Evolutionary conservation across 2,888 invertebrate genomes (phyloP).

Genomic region (Allolobophora icterica): DNA sequence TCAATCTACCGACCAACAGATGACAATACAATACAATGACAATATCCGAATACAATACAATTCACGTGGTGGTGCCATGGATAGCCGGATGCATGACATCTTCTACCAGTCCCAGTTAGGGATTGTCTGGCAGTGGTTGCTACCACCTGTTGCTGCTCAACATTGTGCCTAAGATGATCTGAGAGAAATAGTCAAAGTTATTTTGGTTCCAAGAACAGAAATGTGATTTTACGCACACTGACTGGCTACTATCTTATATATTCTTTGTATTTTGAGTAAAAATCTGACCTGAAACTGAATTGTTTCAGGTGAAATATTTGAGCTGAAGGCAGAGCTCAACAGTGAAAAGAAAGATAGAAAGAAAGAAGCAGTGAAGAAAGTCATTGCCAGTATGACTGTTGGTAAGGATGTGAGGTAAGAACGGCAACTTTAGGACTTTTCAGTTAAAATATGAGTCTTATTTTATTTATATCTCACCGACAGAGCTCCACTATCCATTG

Average conservation of each 20-base stretch:
- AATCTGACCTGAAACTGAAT: neutral
- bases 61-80: too few relatives aligned
- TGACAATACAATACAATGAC: too few relatives aligned
- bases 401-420: conserved; percentile 88
- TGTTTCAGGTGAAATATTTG: conserved; percentile 87
- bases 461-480: neutral
- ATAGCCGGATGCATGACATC: too few relatives aligned
- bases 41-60: too few relatives aligned
- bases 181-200: too few relatives aligned
- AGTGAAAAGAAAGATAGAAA: conserved; percentile 99
- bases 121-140: too few relatives aligned
- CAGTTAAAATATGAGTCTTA: neutral
- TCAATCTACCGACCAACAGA: too few relatives aligned
- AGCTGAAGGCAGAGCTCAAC: conserved; percentile 96
- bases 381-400: conserved; percentile 99
- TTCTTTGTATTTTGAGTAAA: neutral
- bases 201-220: too few relatives aligned
- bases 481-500: neutral
- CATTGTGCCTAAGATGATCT: too few relatives aligned
- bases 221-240: too few relatives aligned
- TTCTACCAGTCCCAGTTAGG: too few relatives aligned
- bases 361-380: conserved; percentile 99
- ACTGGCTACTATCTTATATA: neutral
- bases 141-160: too few relatives aligned
- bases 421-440: neutral